A percentile compares a stretch with the other conserved stretches of the same genome.
These are phyloP conservation scores for Sycobia sp. DNA, from an alignment of 1,140 invertebrate species.

Conservation along the genomic window DNA sequence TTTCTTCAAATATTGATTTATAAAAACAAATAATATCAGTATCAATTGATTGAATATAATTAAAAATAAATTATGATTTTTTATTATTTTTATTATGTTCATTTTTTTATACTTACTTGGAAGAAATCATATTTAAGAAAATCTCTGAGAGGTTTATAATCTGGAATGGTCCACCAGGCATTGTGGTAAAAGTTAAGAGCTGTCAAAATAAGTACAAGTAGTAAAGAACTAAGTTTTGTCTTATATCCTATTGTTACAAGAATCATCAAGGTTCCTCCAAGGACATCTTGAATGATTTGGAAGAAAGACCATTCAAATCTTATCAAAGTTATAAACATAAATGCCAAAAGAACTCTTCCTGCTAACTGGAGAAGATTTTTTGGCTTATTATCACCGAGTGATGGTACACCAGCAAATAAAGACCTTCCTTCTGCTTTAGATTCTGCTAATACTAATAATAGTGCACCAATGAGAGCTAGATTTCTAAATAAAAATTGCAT, in stretches of 20 bases:
- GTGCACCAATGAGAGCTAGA: conserved; percentile 92
- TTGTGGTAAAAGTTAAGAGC: conserved; percentile 96
- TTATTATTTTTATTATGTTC: conserved; percentile 16
- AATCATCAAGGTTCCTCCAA: conserved; percentile 94
- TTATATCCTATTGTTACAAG: conserved; percentile 97
- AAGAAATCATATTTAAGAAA: conserved; percentile 99
- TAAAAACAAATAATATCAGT: no score
- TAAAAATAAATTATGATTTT: no score
- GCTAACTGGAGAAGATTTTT: conserved; percentile 97
- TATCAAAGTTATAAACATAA: conserved; percentile 98
- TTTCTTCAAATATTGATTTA: no score
- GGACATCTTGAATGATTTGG: conserved; percentile 80
- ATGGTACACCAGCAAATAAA: conserved; percentile 97
- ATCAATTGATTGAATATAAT: no score
- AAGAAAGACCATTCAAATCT: conserved; percentile 90
- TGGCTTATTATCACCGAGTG: conserved; percentile 94
- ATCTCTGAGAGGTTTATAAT: conserved; percentile 93
- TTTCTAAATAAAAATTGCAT: conserved; percentile 95
- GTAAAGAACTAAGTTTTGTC: conserved; percentile 95
- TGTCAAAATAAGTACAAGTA: conserved; percentile 89
- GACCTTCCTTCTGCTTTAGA: conserved; percentile 88
- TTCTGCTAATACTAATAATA: conserved; percentile 93
- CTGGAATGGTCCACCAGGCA: conserved; percentile 95
- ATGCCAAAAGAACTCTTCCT: conserved; percentile 92
- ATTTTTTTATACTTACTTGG: conserved; percentile 70